Evolutionary conservation across 2,888 invertebrate genomes (phyloP), one percentile per base, ranked within the genome.

Genomic region (Acronicta aceris): DNA sequence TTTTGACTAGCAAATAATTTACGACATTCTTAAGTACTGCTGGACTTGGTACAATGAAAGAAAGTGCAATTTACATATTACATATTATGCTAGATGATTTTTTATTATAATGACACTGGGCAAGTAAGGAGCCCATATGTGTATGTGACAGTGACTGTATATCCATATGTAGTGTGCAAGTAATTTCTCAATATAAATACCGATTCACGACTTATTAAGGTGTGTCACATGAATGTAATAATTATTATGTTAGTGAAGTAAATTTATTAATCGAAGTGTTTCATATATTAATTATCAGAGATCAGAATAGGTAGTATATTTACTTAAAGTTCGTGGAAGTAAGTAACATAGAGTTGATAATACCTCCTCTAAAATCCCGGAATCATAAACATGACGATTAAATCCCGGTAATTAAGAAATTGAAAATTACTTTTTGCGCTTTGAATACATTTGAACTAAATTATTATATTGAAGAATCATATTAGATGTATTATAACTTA

Each of bases 1-100:
- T 96, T 96, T 93, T 96, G 90, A 91, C 56, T 67, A 50, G 59
- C 41, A 30, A 65, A 65, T 50, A 53, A 59, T 58, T 49, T 65
- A 63, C 16, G 51, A 64, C 60, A 64, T 69, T 65, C 68, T 49
- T 59, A 47, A 50, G 61, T 76, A 67, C 75, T 71, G 80, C 77
- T 77, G 76, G 81, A 69, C 65, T 74, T 78, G 80, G 78, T 83
- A 79, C 75, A 81, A 79, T 79, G 52, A 72, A 71, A 74, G 64
- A 81, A 81, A 81, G 86, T 87, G 86, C 84, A 87, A 88, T 87
- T 79, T 81, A 56, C 63, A 56, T 38, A 38, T 33, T 30, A n/a
- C n/a, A n/a, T n/a, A 36, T 36, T 61, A 62, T 41, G 56, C 55
- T 74, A 57, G 60, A 49, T 59, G 58, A 71, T 61, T 60, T 50